Base-by-base conservation (phyloP, 2,797 vertebrate species). In the Muscicapa striata region DNA sequence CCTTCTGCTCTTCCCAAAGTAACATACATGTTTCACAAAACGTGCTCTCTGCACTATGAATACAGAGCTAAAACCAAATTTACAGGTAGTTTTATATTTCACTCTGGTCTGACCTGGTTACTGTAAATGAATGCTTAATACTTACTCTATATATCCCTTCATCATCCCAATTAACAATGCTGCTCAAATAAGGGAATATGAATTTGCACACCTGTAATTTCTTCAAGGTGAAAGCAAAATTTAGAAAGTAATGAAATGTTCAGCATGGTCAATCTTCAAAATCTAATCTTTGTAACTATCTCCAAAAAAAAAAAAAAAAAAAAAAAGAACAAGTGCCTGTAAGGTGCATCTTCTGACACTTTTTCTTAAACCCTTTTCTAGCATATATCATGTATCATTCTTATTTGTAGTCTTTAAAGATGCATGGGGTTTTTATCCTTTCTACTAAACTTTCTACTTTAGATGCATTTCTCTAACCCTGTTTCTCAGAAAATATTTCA, bases 391-490 rank as follows among this genome's bases (percentile, higher is more conserved):
- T 29, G 17, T 9, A 32, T 41, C 15, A 29, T 66, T 32, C 29
- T 22, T 36, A 26, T 52, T 82, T 61, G 6, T 46, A 15, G 15
- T 67, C 10, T 87, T 62, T 45, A 59, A 81, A 68, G 3, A 24
- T 15, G 1, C 7, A 15, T 32, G 21, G 0, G 1, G 0, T 6
- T 5, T 69, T 67, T 68, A 41, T 29, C 12, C 18, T 51, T 51
- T 45, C 4, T 49, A 10, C 7, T 51, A 29, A 6, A 30, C 26
- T 36, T 77, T 34, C 18, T 57, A 63, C 8, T 34, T 82, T 30
- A n/a, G 7, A 51, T 38, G 4, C 1, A 62, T 80, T 75, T 87
- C 3, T 59, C 40, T 51, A 62, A 8, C 30, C 4, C 11, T 43
- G 2, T 30, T 83, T 91, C 29, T 63, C 49, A 55, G 17, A 30